Base-by-base conservation (phyloP, 2,797 vertebrate species). In the Xerus rutilus region DNA sequence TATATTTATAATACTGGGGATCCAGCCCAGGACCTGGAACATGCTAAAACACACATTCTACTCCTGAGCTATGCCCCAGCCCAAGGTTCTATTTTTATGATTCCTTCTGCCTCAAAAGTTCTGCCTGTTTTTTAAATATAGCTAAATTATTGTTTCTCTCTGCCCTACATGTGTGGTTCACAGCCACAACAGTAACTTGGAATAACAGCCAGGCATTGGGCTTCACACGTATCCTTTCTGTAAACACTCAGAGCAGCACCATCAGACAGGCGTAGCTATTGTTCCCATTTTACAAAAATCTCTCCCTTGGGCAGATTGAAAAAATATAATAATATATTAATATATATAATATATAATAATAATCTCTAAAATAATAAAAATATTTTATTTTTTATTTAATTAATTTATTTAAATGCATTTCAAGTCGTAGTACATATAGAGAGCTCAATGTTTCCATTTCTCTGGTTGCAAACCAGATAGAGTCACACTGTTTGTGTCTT, bases 331-430 rank as follows among this genome's bases (percentile, higher is more conserved):
- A 39, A 39, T 39, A 39, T 39, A 39, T 39, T 39, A n/a, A n/a
- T 39, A 39, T 39, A 39, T 39, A 39, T 39, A 39, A 39, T 39
- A 39, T 39, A 39, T 10, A 17, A 59, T 69, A 62, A n/a, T n/a
- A 57, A 57, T 14, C 11, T 93, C 39, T 59, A 82, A 95, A 65
- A 57, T 86, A 78, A 57, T 39, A 84, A 74, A 91, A 89, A 76
- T 7, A 52, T 76, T 20, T 72, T 2, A n/a, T 39, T 39, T 39
- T 39, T 39, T 39, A 39, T 39, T 39, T 39, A 39, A 39, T 39
- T 39, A 39, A 39, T 39, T 39, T 39, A 39, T 39, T 39, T 39
- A 39, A 39, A 39, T 39, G 39, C 39, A 39, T 39, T 39, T 39
- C 39, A 39, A 39, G 39, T 39, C 39, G 3, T 39, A 39, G 39